Evolutionary conservation across 64 coral and sea anemone genomes (phyloP).

Genomic region (Stylophora pistillata): DNA sequence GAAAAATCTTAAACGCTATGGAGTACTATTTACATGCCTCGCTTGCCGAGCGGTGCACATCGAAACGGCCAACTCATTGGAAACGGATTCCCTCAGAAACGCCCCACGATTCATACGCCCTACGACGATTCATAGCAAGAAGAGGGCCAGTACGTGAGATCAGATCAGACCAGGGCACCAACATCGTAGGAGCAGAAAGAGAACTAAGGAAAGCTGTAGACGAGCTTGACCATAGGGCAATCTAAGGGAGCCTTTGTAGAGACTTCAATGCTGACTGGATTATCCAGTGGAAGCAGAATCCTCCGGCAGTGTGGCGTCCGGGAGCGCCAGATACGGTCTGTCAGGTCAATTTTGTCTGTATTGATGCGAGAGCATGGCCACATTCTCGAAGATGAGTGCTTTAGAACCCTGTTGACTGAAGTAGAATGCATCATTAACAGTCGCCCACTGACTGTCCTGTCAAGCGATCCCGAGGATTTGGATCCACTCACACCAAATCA

Average conservation of each 20-base stretch:
- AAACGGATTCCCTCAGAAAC: constrained; percentile 44
- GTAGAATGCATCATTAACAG: constrained; percentile 57
- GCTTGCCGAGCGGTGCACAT: constrained; percentile 47
- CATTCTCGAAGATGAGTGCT: constrained; percentile 28
- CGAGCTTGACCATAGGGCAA: constrained; percentile 22
- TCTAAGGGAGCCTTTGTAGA: constrained; percentile 7
- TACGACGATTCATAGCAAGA: constrained; percentile 35
- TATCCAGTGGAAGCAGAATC: too few species aligned
- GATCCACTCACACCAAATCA: constrained; percentile 56
- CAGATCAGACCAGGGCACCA: constrained; percentile 32
- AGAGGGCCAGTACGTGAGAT: constrained; percentile 30
- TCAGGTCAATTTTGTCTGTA: constrained; percentile 18
- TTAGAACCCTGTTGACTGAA: constrained; percentile 44
- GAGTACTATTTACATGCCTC: constrained; percentile 55
- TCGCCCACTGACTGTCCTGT: constrained; percentile 1
- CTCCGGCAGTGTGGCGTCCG: constrained; percentile 17
- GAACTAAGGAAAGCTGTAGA: constrained; percentile 34
- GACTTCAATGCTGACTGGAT: constrained; percentile 43
- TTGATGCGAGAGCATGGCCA: constrained; percentile 44
- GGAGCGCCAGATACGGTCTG: constrained; percentile 46
- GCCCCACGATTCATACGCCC: too few species aligned
- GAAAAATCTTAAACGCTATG: constrained; percentile 55
- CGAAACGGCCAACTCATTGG: constrained; percentile 35
- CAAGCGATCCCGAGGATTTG: constrained; percentile 20
- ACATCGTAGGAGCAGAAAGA: constrained; percentile 45